phyloP scores from a whole-genome alignment of 2,888 invertebrate genomes.

The Scrobipalpa costella region DNA sequence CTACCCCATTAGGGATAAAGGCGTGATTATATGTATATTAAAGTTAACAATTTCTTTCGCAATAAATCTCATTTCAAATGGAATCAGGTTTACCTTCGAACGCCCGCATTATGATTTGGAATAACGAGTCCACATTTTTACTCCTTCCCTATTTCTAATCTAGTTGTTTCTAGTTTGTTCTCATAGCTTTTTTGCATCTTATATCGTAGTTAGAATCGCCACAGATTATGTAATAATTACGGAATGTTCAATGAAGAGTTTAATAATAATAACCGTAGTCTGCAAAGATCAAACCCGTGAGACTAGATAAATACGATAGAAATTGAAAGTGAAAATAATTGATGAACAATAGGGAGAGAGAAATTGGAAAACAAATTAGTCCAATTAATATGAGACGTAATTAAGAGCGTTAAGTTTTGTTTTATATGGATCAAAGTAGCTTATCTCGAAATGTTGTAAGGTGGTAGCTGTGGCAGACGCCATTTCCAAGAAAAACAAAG shows the following conservation, averaged over 20 bases:
- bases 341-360: neutral
- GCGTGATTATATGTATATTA: no score
- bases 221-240: neutral
- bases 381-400: neutral
- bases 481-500: no score
- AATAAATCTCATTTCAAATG: neutral
- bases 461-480: no score
- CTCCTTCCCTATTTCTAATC: neutral
- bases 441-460: no score
- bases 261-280: neutral
- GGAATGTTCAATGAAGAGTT: slow-evolving; percentile 4
- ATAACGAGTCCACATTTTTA: neutral
- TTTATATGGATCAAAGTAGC: no score
- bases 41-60: no score
- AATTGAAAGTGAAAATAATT: slow-evolving; percentile 5
- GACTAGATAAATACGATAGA: neutral
- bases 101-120: neutral
- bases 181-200: neutral
- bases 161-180: neutral
- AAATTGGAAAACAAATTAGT: neutral
- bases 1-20: no score
- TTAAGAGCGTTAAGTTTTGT: no score
- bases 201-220: neutral
- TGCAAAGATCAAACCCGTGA: neutral
- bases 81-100: neutral